A percentile compares a stretch with the other conserved stretches of the same genome.
phyloP scores from a whole-genome alignment of 2,888 invertebrate species.

The Trichopria drosophilae region DNA sequence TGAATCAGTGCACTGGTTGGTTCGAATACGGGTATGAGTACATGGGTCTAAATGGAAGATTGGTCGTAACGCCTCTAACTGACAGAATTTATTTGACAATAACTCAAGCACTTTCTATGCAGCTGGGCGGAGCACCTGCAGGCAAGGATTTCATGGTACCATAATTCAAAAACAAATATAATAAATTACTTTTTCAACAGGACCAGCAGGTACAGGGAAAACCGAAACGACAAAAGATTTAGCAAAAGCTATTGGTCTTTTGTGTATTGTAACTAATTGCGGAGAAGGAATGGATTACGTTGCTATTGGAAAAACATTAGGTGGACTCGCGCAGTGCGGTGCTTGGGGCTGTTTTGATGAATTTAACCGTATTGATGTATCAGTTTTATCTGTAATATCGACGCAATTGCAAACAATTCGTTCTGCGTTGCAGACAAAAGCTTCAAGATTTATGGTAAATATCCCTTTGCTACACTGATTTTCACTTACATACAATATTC shows the following conservation, averaged over 20 bases:
- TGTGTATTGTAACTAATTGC: constrained; percentile 88
- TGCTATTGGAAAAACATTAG: constrained; percentile 76
- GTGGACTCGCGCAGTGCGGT: constrained; percentile 81
- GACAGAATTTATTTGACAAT: constrained; percentile 91
- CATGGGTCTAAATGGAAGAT: constrained; percentile 88
- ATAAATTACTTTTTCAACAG: constrained; percentile 49
- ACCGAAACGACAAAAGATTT: constrained; percentile 91
- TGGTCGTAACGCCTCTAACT: constrained; percentile 90
- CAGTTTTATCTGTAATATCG: constrained; percentile 90
- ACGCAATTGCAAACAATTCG: constrained; percentile 88
- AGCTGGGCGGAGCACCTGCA: constrained; percentile 88
- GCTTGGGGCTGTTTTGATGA: constrained; percentile 97
- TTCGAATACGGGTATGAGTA: constrained; percentile 95
- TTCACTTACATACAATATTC: too few relatives aligned
- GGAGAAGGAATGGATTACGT: constrained; percentile 92
- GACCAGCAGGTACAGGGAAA: constrained; percentile 83
- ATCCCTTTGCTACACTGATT: not conserved
- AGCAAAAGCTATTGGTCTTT: constrained; percentile 82
- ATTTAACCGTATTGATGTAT: constrained; percentile 90
- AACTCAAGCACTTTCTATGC: constrained; percentile 90
- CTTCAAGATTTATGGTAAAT: constrained; percentile 74
- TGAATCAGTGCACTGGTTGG: constrained; percentile 81
- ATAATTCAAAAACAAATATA: not conserved
- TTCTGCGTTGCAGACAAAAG: constrained; percentile 76
- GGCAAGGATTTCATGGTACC: constrained; percentile 57